phyloP scores from a whole-genome alignment of 1,140 invertebrate genomes.

The Bombus haemorrhoidalis region DNA sequence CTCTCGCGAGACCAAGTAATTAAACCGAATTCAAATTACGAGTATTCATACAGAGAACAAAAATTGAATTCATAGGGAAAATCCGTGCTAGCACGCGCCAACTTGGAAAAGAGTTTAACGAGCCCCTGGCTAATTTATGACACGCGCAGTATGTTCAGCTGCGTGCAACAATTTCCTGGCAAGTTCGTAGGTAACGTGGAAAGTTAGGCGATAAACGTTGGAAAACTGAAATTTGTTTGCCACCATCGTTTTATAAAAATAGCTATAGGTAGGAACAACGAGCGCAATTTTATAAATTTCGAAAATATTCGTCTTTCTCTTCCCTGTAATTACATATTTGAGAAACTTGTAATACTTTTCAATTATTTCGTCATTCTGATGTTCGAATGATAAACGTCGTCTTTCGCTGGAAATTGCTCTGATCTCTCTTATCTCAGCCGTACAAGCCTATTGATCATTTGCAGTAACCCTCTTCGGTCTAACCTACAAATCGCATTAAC shows the following conservation, averaged over 20 bases:
- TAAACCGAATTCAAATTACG: background rate
- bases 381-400: background rate
- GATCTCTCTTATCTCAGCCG: slow-evolving; percentile 41
- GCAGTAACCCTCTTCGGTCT: slow-evolving; percentile 14
- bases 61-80: background rate
- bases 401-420: background rate
- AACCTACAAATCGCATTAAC: slow-evolving; percentile 39
- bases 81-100: background rate
- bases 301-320: background rate
- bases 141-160: slow-evolving; percentile 25
- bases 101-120: slow-evolving; percentile 25
- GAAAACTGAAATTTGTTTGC: slow-evolving; percentile 13
- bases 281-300: slow-evolving; percentile 2
- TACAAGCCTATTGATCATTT: slow-evolving; percentile 58
- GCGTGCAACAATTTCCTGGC: slow-evolving; percentile 28
- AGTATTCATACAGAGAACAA: background rate
- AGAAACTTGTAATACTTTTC: too few relatives aligned
- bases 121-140: slow-evolving; percentile 10
- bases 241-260: background rate
- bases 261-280: background rate
- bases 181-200: slow-evolving; percentile 34
- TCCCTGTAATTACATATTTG: too few relatives aligned
- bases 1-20: background rate
- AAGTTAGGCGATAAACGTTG: slow-evolving; percentile 43
- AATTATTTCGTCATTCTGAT: too few relatives aligned